A percentile compares a stretch with the other conserved stretches of the same genome.
phyloP scores from a whole-genome alignment of 2,797 vertebrate genomes.

The Sebastes flavidus region DNA sequence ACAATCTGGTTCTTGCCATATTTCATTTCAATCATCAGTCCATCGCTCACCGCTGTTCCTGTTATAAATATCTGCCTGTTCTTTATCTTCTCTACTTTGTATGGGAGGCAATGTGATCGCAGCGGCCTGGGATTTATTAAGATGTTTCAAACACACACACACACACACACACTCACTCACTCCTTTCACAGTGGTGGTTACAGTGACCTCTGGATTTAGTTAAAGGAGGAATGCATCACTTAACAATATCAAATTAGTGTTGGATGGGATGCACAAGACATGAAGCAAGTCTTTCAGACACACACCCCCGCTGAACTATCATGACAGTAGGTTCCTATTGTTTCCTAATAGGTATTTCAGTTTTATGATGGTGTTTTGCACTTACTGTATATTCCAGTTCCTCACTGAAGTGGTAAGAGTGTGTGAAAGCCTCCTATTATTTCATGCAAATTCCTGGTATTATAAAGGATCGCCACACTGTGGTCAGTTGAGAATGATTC shows the following conservation, averaged over 20 bases:
- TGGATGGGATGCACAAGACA: conserved; percentile 32
- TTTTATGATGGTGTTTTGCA: conserved; percentile 24
- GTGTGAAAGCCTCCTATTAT: conserved; percentile 18
- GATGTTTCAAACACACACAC: not conserved
- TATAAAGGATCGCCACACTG: not conserved
- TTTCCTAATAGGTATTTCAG: conserved; percentile 14
- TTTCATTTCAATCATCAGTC: conserved; percentile 3
- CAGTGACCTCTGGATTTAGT: conserved; percentile 63
- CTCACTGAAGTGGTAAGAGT: not conserved
- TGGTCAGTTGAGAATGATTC: not conserved
- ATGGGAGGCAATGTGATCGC: conserved; percentile 3
- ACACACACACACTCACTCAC: not conserved
- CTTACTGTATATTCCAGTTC: conserved; percentile 1
- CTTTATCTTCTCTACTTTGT: conserved; percentile 3
- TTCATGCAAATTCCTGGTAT: conserved; percentile 8
- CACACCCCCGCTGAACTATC: not conserved
- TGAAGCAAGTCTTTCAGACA: not conserved
- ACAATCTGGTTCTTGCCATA: conserved; percentile 4
- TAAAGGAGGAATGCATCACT: conserved; percentile 72
- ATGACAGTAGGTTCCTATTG: not conserved
- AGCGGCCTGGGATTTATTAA: conserved; percentile 22
- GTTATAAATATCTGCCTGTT: conserved; percentile 31
- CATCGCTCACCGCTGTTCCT: not conserved
- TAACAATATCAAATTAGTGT: conserved; percentile 69
- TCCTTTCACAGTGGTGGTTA: conserved; percentile 32